Conservation (phyloP, 2,797 vertebrate genomes). For the Eulemur albifrons region DNA sequence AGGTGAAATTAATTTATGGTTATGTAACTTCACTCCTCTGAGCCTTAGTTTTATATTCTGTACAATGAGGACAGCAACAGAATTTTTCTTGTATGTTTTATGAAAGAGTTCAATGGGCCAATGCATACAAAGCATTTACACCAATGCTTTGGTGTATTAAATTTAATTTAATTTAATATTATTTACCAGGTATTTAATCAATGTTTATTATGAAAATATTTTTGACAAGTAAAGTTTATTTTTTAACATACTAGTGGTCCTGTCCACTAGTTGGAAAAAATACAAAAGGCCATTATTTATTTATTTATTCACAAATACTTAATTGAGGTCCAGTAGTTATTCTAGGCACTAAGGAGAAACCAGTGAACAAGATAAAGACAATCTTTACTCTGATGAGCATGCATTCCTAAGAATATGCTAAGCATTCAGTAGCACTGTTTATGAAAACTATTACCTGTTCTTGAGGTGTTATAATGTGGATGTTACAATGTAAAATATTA, state of each 20-base stretch:
- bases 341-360: neutral
- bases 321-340: neutral
- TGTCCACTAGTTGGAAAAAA: neutral
- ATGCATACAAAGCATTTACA: neutral
- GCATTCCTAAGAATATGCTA: neutral
- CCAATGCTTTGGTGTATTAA: neutral
- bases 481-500: neutral
- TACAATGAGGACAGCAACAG: neutral
- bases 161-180: neutral
- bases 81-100: neutral
- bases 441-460: neutral
- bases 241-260: neutral
- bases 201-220: neutral
- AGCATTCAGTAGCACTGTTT: neutral
- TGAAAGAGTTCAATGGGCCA: neutral
- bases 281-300: neutral
- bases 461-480: neutral
- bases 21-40: neutral
- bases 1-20: neutral
- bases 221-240: neutral
- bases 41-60: neutral
- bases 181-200: neutral
- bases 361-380: neutral
- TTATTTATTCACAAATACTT: neutral
- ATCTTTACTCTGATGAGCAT: neutral